Conservation (phyloP, 2,797 vertebrate species). For the Mionectes olivaceus region DNA sequence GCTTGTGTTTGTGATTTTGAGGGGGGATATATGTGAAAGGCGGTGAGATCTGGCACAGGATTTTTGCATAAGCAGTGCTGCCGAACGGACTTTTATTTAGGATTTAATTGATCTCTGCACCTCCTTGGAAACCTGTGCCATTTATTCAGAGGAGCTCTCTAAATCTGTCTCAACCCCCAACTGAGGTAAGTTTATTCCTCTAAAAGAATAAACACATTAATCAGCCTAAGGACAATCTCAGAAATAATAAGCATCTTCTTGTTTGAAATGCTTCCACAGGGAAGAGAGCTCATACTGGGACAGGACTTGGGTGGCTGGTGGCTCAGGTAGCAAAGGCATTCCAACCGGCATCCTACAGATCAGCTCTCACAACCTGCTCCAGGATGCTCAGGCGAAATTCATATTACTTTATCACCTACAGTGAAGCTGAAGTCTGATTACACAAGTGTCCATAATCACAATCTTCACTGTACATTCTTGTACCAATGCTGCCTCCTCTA, state of each 20-base stretch:
- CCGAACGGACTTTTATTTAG: conserved; percentile 25
- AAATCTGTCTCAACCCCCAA: neutral
- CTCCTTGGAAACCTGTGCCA: neutral
- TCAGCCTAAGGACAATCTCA: neutral
- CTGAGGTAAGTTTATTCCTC: neutral
- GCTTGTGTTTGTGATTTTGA: conserved; percentile 56
- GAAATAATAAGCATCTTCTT: neutral
- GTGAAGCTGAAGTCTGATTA: neutral
- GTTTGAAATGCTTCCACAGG: neutral
- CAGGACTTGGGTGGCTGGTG: neutral
- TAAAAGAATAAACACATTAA: neutral
- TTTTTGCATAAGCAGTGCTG: conserved; percentile 23
- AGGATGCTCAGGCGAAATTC: neutral
- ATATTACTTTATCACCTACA: neutral
- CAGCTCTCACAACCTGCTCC: neutral
- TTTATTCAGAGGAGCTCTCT: neutral
- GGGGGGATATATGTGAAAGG: conserved; percentile 4
- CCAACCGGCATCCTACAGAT: neutral
- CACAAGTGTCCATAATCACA: neutral
- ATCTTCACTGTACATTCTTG: neutral
- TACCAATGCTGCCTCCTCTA: neutral
- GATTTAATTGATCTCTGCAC: conserved; percentile 28
- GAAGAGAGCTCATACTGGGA: neutral
- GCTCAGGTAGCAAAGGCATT: neutral
- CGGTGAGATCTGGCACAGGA: conserved; percentile 44